phyloP scores from a whole-genome alignment of 2,888 invertebrate species.

The Dascillus cervinus region DNA sequence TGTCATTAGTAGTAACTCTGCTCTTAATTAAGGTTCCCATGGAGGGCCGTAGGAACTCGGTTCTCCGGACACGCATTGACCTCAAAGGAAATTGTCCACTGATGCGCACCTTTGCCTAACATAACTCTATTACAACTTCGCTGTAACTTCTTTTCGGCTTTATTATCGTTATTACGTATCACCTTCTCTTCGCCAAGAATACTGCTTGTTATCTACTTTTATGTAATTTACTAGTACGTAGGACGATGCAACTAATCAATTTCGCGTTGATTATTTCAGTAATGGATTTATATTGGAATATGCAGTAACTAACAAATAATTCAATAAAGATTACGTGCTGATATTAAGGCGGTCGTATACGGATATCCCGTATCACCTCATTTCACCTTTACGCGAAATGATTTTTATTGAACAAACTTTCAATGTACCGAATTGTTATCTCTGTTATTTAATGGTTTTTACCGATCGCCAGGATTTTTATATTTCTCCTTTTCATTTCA shows the following conservation, averaged over 20 bases:
- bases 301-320: too few relatives aligned
- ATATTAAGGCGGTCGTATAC: too few relatives aligned
- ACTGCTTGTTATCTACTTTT: conserved; percentile 25
- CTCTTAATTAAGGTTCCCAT: conserved; percentile 31
- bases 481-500: too few relatives aligned
- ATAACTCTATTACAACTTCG: conserved; percentile 16
- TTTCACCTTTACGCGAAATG: too few relatives aligned
- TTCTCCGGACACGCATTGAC: conserved; percentile 18
- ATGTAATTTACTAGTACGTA: conserved; percentile 24
- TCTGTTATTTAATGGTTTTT: too few relatives aligned
- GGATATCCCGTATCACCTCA: too few relatives aligned
- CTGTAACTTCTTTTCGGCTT: conserved; percentile 15
- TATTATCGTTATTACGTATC: conserved; percentile 19
- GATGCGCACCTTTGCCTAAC: conserved; percentile 22
- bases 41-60: conserved; percentile 13
- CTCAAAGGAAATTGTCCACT: conserved; percentile 26
- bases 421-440: too few relatives aligned
- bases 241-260: too few relatives aligned
- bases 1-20: conserved; percentile 29
- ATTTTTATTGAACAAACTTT: too few relatives aligned
- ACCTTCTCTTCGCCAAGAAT: conserved; percentile 16
- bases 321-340: too few relatives aligned
- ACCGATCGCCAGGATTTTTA: too few relatives aligned
- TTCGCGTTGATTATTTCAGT: conserved; percentile 25
- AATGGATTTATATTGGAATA: too few relatives aligned